Conservation (phyloP, 2,888 invertebrate genomes). For the Andrena chrysosceles region DNA sequence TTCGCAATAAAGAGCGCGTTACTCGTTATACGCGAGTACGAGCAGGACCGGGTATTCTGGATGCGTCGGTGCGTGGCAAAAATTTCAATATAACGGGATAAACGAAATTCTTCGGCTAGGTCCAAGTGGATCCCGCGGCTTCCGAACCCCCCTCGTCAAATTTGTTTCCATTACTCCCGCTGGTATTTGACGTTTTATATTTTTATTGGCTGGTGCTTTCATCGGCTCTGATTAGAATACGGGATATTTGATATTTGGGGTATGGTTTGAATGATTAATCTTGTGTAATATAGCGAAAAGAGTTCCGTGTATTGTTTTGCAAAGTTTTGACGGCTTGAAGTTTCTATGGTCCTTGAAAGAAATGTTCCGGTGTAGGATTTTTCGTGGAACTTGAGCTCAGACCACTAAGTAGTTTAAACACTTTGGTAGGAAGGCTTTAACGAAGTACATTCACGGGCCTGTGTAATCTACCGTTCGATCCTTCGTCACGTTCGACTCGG, state of each 20-base stretch:
- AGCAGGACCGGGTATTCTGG: slow-evolving; percentile 11
- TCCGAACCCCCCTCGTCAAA: background rate
- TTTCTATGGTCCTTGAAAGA: no score
- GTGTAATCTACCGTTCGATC: slow-evolving; percentile 19
- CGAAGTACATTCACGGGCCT: background rate
- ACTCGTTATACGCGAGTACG: slow-evolving; percentile 50
- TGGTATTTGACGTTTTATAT: background rate
- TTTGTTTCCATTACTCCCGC: slow-evolving; percentile 2
- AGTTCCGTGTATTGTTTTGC: no score
- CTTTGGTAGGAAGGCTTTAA: background rate
- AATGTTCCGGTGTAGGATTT: no score
- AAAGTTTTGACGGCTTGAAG: no score
- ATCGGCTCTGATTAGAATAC: background rate
- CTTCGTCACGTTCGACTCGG: slow-evolving; percentile 29
- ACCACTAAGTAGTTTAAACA: slow-evolving; percentile 2
- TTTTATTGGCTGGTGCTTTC: background rate
- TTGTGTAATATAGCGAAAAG: no score
- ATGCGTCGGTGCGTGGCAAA: slow-evolving; percentile 50
- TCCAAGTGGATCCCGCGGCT: background rate
- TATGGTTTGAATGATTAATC: background rate
- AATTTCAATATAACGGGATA: slow-evolving; percentile 71
- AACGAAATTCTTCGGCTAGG: slow-evolving; percentile 45
- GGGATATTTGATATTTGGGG: background rate
- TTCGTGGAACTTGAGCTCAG: no score
- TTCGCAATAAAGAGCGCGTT: slow-evolving; percentile 63